These are phyloP conservation scores for Tetragonula clypearis DNA, from an alignment of 1,140 invertebrate genomes.

Conservation along the genomic window DNA sequence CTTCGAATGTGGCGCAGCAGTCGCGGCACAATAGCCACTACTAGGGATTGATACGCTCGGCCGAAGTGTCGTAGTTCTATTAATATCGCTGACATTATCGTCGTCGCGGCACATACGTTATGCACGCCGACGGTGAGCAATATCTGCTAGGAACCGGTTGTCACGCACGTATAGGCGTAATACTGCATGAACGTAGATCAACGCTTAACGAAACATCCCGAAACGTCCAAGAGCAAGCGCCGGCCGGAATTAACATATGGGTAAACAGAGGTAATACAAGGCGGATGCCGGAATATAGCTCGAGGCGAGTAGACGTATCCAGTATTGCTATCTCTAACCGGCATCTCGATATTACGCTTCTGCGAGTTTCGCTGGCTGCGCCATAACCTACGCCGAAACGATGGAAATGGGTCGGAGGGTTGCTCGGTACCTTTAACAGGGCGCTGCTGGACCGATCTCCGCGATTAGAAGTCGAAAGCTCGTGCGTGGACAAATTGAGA, in stretches of 20 bases:
- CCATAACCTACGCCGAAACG: slow-evolving; percentile 14
- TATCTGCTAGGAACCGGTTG: slow-evolving; percentile 30
- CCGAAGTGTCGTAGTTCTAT: slow-evolving; percentile 28
- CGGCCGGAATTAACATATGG: slow-evolving; percentile 59
- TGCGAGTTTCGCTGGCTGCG: not conserved
- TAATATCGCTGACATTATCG: slow-evolving; percentile 60
- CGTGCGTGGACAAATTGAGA: not conserved
- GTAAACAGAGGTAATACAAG: slow-evolving; percentile 58
- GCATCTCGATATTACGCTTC: slow-evolving; percentile 56
- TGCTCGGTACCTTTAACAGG: not conserved
- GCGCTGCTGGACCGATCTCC: not conserved
- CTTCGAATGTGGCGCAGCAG: no score
- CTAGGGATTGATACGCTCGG: slow-evolving; percentile 15
- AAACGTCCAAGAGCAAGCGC: slow-evolving; percentile 26
- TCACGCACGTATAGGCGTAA: slow-evolving; percentile 37
- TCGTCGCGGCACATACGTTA: slow-evolving; percentile 51
- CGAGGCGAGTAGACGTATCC: slow-evolving; percentile 26
- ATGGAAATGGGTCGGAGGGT: slow-evolving; percentile 17
- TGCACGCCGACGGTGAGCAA: slow-evolving; percentile 24
- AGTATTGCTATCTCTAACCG: slow-evolving; percentile 49
- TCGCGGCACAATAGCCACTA: not conserved
- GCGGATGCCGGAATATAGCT: slow-evolving; percentile 32
- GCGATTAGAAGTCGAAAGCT: slow-evolving; percentile 35
- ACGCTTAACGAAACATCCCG: slow-evolving; percentile 55
- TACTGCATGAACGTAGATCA: slow-evolving; percentile 50